phyloP scores from a whole-genome alignment of 2,113 vertebrate species.

The Henicopernis longicauda region DNA sequence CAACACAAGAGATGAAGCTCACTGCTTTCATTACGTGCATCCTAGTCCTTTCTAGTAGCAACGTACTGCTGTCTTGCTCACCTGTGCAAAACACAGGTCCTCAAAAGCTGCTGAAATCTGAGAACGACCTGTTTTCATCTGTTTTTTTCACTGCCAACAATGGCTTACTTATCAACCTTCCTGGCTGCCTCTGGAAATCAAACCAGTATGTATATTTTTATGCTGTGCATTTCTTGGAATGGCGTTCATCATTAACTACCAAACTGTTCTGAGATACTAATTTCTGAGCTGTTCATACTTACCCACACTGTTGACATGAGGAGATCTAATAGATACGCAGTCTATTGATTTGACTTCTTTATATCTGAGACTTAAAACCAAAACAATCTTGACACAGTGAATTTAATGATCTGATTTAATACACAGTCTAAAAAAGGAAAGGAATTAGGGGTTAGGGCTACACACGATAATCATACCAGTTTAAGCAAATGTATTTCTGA shows the following conservation, averaged over 20 bases:
- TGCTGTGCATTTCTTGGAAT: neutral
- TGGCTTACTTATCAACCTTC: neutral
- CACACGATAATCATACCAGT: neutral
- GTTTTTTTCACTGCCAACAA: neutral
- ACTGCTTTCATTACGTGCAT: rapidly evolving
- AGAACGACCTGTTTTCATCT: neutral
- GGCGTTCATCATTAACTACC: neutral
- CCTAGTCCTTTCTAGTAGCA: neutral
- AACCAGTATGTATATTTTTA: rapidly evolving
- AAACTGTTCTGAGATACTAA: neutral
- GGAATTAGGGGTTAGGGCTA: neutral
- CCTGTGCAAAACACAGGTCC: neutral
- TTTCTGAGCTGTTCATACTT: neutral
- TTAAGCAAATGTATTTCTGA: neutral
- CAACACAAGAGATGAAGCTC: neutral
- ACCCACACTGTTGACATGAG: neutral
- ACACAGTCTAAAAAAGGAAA: neutral
- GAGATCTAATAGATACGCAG: neutral
- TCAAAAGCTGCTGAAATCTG: neutral
- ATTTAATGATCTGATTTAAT: neutral
- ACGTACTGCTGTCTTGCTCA: neutral
- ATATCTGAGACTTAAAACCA: neutral
- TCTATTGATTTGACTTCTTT: neutral
- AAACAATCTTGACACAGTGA: neutral
- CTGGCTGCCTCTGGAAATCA: neutral